These are phyloP conservation scores for Alligator sinensis DNA, from an alignment of 2,113 vertebrate species.

Conservation along the genomic window DNA sequence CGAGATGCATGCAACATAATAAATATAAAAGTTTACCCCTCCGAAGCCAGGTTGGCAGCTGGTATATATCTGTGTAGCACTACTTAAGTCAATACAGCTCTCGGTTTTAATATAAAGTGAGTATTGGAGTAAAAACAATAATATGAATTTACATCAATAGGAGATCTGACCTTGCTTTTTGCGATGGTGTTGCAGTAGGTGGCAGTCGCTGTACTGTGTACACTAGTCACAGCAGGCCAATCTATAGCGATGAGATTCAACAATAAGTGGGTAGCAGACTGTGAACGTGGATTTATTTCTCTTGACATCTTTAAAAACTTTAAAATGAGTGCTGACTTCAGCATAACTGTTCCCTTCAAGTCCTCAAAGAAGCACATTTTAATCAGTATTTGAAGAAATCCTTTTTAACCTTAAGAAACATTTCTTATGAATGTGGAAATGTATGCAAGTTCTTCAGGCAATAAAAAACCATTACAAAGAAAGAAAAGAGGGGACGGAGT, in stretches of 20 bases:
- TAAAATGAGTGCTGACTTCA: constrained; percentile 41
- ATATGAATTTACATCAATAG: not conserved
- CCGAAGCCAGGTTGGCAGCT: not conserved
- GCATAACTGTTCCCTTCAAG: not conserved
- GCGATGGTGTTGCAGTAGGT: not conserved
- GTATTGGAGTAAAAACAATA: not conserved
- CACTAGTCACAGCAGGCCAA: accelerated
- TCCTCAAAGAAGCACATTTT: constrained; percentile 46
- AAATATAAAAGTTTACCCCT: not conserved
- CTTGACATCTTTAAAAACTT: constrained; percentile 24
- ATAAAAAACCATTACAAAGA: not conserved
- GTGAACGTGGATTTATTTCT: constrained; percentile 9
- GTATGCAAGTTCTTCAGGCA: constrained; percentile 25
- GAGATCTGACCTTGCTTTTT: not conserved
- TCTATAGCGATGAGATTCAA: not conserved
- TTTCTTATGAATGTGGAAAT: constrained; percentile 28
- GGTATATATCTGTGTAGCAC: not conserved
- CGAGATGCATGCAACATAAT: no score
- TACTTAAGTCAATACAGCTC: not conserved
- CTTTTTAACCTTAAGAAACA: constrained; percentile 41
- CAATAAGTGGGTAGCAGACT: not conserved
- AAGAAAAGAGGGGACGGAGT: not conserved
- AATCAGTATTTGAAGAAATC: constrained; percentile 44
- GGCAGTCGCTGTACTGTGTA: not conserved
- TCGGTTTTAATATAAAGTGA: not conserved